phyloP scores from a whole-genome alignment of 2,113 vertebrate species.

The Poicephalus gulielmi region DNA sequence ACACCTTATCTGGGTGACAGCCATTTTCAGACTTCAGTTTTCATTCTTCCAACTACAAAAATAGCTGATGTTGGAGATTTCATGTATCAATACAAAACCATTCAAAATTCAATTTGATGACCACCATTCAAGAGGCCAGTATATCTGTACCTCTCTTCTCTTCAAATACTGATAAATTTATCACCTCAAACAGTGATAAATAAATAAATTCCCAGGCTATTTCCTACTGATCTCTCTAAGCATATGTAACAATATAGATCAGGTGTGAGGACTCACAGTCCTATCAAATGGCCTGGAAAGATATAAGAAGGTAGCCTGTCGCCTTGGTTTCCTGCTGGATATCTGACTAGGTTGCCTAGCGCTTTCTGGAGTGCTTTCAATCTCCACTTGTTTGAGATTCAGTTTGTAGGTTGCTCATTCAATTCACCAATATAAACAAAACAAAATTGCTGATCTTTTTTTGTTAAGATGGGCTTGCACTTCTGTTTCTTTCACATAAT shows the following conservation, averaged over 20 bases:
- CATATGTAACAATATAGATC: conserved; percentile 54
- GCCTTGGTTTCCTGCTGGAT: conserved; percentile 26
- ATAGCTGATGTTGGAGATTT: background rate
- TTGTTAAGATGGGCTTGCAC: conserved; percentile 1
- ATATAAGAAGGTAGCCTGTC: conserved; percentile 31
- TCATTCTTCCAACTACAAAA: background rate
- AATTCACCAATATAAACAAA: conserved; percentile 45
- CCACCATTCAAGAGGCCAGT: background rate
- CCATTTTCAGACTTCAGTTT: background rate
- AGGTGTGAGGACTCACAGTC: conserved; percentile 39
- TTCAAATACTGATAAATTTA: conserved; percentile 10
- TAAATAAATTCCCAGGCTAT: conserved; percentile 43
- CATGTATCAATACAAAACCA: background rate
- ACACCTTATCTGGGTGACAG: background rate
- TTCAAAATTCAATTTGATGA: conserved; percentile 23
- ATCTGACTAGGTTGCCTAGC: background rate
- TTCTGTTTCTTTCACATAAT: conserved; percentile 2
- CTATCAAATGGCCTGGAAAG: conserved; percentile 38
- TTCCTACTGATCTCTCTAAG: conserved; percentile 41
- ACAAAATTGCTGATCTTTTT: conserved; percentile 27
- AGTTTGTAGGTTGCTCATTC: conserved; percentile 40
- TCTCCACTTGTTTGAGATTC: conserved; percentile 45
- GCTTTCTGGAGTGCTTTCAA: conserved; percentile 40
- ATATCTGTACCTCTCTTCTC: background rate
- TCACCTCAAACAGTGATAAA: conserved; percentile 35